phyloP scores from a whole-genome alignment of 2,888 invertebrate genomes.

The Synergus itoensis region DNA sequence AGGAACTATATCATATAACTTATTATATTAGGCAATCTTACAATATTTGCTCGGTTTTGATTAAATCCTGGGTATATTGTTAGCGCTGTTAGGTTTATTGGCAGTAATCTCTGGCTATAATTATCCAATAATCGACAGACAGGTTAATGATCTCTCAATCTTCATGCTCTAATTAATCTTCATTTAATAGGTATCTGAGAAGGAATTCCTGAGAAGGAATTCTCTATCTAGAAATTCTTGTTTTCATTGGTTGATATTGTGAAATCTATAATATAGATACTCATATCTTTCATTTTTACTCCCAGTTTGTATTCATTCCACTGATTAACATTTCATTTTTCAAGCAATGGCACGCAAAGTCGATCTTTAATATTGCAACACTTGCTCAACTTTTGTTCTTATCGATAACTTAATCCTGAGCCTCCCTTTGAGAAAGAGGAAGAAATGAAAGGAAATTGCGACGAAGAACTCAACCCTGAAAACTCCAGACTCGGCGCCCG shows the following conservation, averaged over 20 bases:
- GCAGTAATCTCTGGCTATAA: not conserved
- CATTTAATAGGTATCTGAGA: not conserved
- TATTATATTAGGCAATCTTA: not conserved
- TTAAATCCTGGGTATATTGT: not conserved
- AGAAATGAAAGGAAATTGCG: slow-evolving; percentile 13
- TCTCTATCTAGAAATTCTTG: not conserved
- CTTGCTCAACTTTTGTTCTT: slow-evolving; percentile 13
- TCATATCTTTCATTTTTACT: too few relatives aligned
- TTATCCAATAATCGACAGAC: not conserved
- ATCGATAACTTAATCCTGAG: slow-evolving; percentile 31
- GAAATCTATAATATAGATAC: too few relatives aligned
- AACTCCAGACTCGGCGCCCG: slow-evolving; percentile 43
- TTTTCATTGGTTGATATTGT: not conserved
- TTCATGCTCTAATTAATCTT: not conserved
- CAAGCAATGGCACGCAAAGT: slow-evolving; percentile 8
- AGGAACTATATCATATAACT: too few relatives aligned
- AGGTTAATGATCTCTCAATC: not conserved
- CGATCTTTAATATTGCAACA: slow-evolving; percentile 16
- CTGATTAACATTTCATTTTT: slow-evolving; percentile 21
- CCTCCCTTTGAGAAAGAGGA: slow-evolving; percentile 20
- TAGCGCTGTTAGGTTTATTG: not conserved
- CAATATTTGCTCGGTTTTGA: not conserved
- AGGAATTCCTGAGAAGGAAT: too few relatives aligned
- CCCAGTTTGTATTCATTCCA: not conserved
- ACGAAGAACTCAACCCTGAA: slow-evolving; percentile 37